Evolutionary conservation across 1,140 invertebrate species (phyloP), one percentile per base, ranked within the genome.

Genomic region (Neodiprion lecontei): DNA sequence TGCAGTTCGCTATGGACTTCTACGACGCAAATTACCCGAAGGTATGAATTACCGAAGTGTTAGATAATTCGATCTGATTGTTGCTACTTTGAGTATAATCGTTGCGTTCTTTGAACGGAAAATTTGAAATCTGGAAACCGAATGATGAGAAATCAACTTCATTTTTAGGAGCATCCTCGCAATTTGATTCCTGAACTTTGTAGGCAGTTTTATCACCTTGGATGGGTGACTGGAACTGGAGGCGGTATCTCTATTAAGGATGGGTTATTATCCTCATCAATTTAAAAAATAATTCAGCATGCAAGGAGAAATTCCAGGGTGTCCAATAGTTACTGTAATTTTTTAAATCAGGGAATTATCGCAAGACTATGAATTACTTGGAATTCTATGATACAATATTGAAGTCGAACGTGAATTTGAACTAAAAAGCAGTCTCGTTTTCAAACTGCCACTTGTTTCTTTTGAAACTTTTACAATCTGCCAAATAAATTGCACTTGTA

Each of bases 211-310:
- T 99, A 99, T 88, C 84, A 95, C 80, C 89, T 97, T 67, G 97
- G 97, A 81, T 99, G 97, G 98, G 97, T 98, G 1, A 98, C 97
- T 68, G 98, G 98, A 61, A 95, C 95, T 76, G 98, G 97, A 53
- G 95, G 95, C 65, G 98, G 97, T 69, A 97, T 99, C 78, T 97
- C 95, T 73, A 98, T 98, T 23, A 97, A 95, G 87, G 81, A 92
- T 79, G 93, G 92, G 96, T 96, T 88, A 88, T 85, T 88, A 40
- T 40, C 28, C 48, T 73, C 69, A 69, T 69, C 72, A 67, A 67
- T 69, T 69, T n/a, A 47, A 70, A 48, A 61, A 40, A 47, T 70
- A 70, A 48, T 70, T 53, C 53, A 65, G 14, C 40, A 70, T 69
- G 48, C 73, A 40, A 66, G 67, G 47, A 77, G 67, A 21, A 68